Conservation (phyloP, 2,797 vertebrate species). For the Malurus leucopterus region DNA sequence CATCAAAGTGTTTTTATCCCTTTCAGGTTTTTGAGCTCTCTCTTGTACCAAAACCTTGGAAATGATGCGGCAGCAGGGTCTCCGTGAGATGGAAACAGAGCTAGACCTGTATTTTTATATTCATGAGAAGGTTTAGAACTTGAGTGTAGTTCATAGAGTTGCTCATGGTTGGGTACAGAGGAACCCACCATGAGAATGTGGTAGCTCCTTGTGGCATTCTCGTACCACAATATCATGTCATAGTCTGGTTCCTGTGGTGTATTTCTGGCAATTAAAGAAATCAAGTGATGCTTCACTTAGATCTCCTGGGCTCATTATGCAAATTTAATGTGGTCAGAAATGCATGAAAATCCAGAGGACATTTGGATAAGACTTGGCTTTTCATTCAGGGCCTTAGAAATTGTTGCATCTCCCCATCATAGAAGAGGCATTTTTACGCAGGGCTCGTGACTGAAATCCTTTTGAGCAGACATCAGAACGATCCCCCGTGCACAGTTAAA, state of each 20-base stretch:
- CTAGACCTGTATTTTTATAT: neutral
- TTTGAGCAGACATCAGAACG: neutral
- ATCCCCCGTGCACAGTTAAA: neutral
- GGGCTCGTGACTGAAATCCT: neutral
- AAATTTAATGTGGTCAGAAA: neutral
- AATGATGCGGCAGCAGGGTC: rapidly evolving
- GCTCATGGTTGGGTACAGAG: neutral
- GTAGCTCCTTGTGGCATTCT: neutral
- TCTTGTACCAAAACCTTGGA: neutral
- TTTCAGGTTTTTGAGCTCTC: neutral
- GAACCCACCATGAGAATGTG: neutral
- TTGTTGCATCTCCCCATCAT: neutral
- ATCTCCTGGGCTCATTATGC: neutral
- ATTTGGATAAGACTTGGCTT: neutral
- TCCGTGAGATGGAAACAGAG: neutral
- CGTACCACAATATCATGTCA: rapidly evolving
- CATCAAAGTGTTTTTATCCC: neutral
- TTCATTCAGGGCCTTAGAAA: neutral
- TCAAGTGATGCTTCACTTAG: neutral
- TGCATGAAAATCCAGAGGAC: neutral
- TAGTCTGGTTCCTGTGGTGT: neutral
- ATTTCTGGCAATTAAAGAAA: neutral
- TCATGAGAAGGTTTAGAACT: neutral
- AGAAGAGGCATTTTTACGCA: neutral
- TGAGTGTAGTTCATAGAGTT: neutral